These are phyloP conservation scores for Phycodurus eques DNA, from an alignment of 2,113 vertebrate species.

Conservation along the genomic window DNA sequence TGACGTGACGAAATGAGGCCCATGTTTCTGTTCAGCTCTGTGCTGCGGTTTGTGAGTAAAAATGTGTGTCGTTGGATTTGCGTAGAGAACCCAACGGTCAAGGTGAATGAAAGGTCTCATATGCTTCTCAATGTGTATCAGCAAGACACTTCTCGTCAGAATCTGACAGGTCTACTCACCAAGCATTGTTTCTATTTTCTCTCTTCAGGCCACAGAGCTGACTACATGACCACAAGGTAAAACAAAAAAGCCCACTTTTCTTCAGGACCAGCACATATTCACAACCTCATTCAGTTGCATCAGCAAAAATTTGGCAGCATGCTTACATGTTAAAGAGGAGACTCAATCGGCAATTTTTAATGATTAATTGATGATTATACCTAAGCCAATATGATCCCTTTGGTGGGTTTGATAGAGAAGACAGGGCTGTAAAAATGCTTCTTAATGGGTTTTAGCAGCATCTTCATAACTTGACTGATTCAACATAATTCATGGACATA, in stretches of 20 bases:
- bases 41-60: neutral
- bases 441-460: constrained; percentile 15
- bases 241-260: constrained; percentile 26
- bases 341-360: neutral
- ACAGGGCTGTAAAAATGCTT: constrained; percentile 7
- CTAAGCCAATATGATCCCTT: neutral
- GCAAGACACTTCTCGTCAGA: constrained; percentile 36
- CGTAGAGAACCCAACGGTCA: constrained; percentile 25
- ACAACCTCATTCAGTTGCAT: neutral
- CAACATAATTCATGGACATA: constrained; percentile 14
- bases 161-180: constrained; percentile 35
- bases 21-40: neutral
- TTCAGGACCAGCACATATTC: constrained; percentile 4
- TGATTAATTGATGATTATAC: neutral
- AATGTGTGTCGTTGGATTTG: neutral
- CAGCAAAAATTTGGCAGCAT: neutral
- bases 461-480: constrained; percentile 13
- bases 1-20: neutral
- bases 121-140: constrained; percentile 47
- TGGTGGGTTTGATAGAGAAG: constrained; percentile 26
- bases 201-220: constrained; percentile 88
- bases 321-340: neutral
- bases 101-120: constrained; percentile 54
- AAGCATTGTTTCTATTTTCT: constrained; percentile 40
- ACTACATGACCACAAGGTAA: constrained; percentile 99